phyloP scores from a whole-genome alignment of 2,888 invertebrate genomes.

The Calameuta pallipes region DNA sequence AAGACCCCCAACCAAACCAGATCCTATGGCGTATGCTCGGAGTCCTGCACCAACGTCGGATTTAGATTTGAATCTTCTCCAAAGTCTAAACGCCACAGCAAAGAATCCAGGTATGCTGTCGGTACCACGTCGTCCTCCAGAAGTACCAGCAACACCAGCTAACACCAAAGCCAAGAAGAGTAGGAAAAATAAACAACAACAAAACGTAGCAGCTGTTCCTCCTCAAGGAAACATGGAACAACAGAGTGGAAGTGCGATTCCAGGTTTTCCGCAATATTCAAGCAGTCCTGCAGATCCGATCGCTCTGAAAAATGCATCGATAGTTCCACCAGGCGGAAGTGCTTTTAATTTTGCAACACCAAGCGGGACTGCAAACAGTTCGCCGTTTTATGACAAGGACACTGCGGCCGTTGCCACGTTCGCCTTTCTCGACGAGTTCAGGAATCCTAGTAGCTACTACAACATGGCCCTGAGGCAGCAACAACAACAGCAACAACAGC shows the following conservation, averaged over 20 bases:
- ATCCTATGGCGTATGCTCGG: conserved; percentile 54
- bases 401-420: conserved; percentile 58
- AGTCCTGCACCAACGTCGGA: conserved; percentile 46
- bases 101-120: conserved; percentile 48
- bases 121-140: conserved; percentile 24
- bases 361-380: conserved; percentile 59
- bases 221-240: conserved; percentile 26
- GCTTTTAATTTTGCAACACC: conserved; percentile 87
- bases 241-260: conserved; percentile 36
- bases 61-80: conserved; percentile 57
- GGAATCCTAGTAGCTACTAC: conserved; percentile 61
- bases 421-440: conserved; percentile 60
- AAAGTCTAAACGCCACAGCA: conserved; percentile 54
- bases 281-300: conserved; percentile 63
- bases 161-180: conserved; percentile 44
- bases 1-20: conserved; percentile 57
- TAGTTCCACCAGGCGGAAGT: conserved; percentile 78
- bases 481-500: conserved; percentile 30
- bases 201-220: conserved; percentile 32
- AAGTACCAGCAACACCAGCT: conserved; percentile 27
- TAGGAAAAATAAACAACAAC: conserved; percentile 44
- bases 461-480: conserved; percentile 52
- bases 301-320: conserved; percentile 75
- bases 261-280: conserved; percentile 55
- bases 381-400: conserved; percentile 61